These are phyloP conservation scores for Marisa cornuarietis DNA, from an alignment of 1,140 invertebrate genomes.

Conservation along the genomic window DNA sequence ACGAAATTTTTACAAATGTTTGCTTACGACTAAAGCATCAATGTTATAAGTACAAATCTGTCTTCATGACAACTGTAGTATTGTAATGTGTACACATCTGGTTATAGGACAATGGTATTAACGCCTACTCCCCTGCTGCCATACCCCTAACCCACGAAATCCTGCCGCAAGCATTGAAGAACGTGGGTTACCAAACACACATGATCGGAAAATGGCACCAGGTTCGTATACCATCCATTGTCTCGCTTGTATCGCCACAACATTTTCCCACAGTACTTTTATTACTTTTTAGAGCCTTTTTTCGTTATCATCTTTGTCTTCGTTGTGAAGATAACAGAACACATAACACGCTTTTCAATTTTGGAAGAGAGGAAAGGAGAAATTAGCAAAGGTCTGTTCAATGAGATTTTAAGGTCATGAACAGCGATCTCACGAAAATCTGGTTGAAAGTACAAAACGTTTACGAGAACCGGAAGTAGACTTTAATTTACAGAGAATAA, in stretches of 20 bases:
- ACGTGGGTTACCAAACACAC: slow-evolving; percentile 49
- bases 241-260: neutral
- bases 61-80: too few species aligned
- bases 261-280: neutral
- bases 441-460: neutral
- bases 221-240: neutral
- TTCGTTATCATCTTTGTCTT: too few species aligned
- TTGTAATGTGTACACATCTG: too few species aligned
- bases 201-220: slow-evolving; percentile 49
- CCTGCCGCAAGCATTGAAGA: slow-evolving; percentile 37
- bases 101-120: neutral
- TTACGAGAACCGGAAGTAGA: neutral
- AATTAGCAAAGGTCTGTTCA: too few species aligned
- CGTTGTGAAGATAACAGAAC: too few species aligned
- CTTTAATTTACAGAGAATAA: too few species aligned
- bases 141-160: slow-evolving; percentile 44
- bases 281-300: neutral
- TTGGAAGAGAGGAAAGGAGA: too few species aligned
- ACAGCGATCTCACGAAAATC: neutral
- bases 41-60: too few species aligned
- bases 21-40: too few species aligned
- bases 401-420: too few species aligned
- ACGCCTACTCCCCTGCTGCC: neutral
- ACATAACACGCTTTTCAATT: too few species aligned
- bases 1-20: too few species aligned